These are phyloP conservation scores for Atractosteus spatula DNA, from an alignment of 2,113 vertebrate genomes.

Conservation along the genomic window DNA sequence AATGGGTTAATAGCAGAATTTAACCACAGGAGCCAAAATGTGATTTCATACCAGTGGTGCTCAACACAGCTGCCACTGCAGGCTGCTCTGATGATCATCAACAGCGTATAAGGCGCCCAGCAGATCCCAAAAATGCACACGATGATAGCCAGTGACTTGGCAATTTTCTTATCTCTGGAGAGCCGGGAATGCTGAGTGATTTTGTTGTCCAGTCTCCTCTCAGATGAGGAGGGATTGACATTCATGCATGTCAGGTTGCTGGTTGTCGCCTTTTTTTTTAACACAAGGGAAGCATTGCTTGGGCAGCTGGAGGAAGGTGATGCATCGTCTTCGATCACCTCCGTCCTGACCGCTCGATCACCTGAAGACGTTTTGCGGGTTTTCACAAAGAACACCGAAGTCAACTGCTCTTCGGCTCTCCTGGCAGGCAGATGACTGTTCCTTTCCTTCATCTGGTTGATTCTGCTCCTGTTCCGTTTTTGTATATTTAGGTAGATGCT, in stretches of 20 bases:
- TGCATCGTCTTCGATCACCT: constrained; percentile 56
- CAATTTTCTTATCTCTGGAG: constrained; percentile 75
- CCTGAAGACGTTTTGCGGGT: constrained; percentile 65
- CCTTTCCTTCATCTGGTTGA: constrained; percentile 21
- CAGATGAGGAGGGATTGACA: constrained; percentile 31
- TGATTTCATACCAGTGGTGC: constrained; percentile 63
- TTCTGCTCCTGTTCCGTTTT: constrained; percentile 55
- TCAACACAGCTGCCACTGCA: constrained; percentile 49
- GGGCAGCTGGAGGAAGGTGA: constrained; percentile 50
- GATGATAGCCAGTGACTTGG: constrained; percentile 75
- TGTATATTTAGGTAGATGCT: constrained; percentile 80
- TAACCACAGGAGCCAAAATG: constrained; percentile 86
- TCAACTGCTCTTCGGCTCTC: constrained; percentile 29
- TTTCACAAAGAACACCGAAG: constrained; percentile 68
- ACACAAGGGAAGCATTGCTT: constrained; percentile 49
- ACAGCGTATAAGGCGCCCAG: constrained; percentile 79
- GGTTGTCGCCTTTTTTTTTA: constrained; percentile 40
- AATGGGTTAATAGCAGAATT: constrained; percentile 82
- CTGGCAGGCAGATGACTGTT: constrained; percentile 26
- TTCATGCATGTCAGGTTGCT: constrained; percentile 38
- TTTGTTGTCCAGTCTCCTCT: constrained; percentile 50
- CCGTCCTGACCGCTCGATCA: constrained; percentile 52
- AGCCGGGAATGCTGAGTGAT: constrained; percentile 52
- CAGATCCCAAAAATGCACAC: constrained; percentile 73
- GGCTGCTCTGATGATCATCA: constrained; percentile 68